phyloP scores from a whole-genome alignment of 2,888 invertebrate species.

The Entomobrya proxima region DNA sequence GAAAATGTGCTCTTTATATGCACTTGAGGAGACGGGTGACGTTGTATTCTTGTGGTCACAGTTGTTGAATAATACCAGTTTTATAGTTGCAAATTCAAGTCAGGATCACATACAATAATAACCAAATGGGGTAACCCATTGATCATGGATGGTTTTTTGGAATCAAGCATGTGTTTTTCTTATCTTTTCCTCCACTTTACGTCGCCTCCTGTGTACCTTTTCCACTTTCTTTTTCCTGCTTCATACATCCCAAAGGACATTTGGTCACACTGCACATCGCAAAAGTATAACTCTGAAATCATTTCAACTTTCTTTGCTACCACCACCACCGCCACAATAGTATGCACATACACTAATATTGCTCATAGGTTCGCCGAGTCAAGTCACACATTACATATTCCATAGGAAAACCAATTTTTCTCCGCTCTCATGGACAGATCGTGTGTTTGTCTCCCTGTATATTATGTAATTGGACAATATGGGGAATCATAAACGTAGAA shows the following conservation, averaged over 20 bases:
- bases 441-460: not conserved
- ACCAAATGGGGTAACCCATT: constrained; percentile 76
- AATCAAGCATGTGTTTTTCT: constrained; percentile 69
- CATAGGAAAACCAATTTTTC: constrained; percentile 22
- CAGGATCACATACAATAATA: constrained; percentile 75
- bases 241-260: constrained; percentile 74
- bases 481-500: constrained; percentile 19
- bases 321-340: not conserved
- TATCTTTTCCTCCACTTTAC: constrained; percentile 42
- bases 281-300: constrained; percentile 64
- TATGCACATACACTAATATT: constrained; percentile 55
- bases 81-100: constrained; percentile 76
- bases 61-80: constrained; percentile 76
- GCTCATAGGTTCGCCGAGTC: constrained; percentile 23
- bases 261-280: constrained; percentile 68
- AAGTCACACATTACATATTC: constrained; percentile 56
- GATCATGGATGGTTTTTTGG: constrained; percentile 74
- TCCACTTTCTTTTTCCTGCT: constrained; percentile 52
- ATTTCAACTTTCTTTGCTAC: constrained; percentile 65
- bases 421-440: constrained; percentile 15
- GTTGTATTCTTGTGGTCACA: constrained; percentile 75
- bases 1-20: constrained; percentile 76
- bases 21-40: constrained; percentile 74
- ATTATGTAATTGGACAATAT: constrained; percentile 42
- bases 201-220: constrained; percentile 55